Base-by-base conservation (phyloP, 2,113 vertebrate species). In the Puffinus mauretanicus region DNA sequence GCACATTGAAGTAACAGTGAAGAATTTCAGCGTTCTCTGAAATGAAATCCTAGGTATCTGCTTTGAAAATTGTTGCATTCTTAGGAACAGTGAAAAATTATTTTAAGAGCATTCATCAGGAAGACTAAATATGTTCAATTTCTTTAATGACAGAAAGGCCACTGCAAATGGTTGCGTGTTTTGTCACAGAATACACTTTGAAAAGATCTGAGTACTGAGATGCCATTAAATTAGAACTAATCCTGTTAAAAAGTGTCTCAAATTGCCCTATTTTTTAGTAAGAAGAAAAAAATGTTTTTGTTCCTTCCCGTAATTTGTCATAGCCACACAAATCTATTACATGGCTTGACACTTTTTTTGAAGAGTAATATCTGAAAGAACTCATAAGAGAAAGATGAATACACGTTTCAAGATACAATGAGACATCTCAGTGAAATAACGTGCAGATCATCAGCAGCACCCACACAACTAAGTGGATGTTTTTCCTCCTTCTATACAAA, bases 291-390 rank as follows among this genome's bases (percentile, higher is more conserved):
- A 90, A 88, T 73, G 60, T 19, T 85, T 91, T 91, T 95, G 55
- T 78, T 97, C 89, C 71, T 87, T 90, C 73, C 86, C 95, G 84
- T 82, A 95, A 95, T 95, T 97, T 97, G 62, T 94, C 94, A 94
- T 69, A 94, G 81, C 47, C 82, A 93, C 94, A 91, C 54, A 95
- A 95, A 91, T 85, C 73, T 96, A 62, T 95, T 93, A 82, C 54
- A 77, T 55, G 67, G 32, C 75, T 90, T 96, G 93, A 95, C 93
- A 91, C 30, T 62, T 96, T 82, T 87, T 87, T 93, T 95, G 94
- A 95, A 87, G 86, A 88, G 86, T 95, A 85, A 90, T 95, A 97
- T 96, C 75, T 94, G 62, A 88, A 70, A 93, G 76, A 90, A 82
- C 55, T 85, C n/a, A 30, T 80, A 83, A 93, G 57, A 90, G 51